Evolutionary conservation across 2,797 vertebrate genomes (phyloP), one percentile per base, ranked within the genome.

Genomic region (Petrocephalus schoutedeni): DNA sequence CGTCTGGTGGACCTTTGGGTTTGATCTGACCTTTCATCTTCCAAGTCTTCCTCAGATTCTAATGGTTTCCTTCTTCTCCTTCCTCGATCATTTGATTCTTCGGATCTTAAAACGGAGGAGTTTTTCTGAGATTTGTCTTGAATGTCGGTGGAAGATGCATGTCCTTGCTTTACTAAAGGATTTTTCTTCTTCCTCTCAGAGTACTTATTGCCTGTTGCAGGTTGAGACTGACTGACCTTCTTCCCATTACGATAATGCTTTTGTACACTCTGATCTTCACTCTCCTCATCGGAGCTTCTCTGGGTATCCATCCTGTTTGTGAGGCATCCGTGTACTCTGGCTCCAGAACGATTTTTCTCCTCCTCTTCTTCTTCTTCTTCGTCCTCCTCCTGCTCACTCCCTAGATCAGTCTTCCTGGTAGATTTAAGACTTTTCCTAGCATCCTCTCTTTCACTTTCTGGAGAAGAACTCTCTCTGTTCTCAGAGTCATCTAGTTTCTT

Each of bases 211-310:
- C 56, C 74, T 19, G 53, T 23, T 51, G 21, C 9, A 45, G 67
- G 90, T 85, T 91, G 90, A 8, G 89, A 88, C 88, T 92, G 91
- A 21, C 92, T 90, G 86, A 92, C 45, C 19, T 93, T 94, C 87
- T 90, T 92, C 89, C 96, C 96, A 21, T 96, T 96, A 90, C 95
- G 96, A 88, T 95, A 93, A 21, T 90, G 91, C 90, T 93, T 94
- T 56, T 91, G 91, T 85, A 90, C 83, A 88, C 32, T 64, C n/a
- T 71, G 71, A 53, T 89, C 56, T 86, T 61, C 88, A 61, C 91
- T 89, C 1, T 92, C 92, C 41, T 95, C 94, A 61, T 95, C 94
- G 0, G 95, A 96, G 90, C 92, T 94, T 41, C 71, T 88, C 7
- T 41, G 58, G 1, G 41, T 53, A 64, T 57, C 57, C 61, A 14